Base-by-base conservation (phyloP, 1,140 invertebrate species). In the Papilio xuthus region DNA sequence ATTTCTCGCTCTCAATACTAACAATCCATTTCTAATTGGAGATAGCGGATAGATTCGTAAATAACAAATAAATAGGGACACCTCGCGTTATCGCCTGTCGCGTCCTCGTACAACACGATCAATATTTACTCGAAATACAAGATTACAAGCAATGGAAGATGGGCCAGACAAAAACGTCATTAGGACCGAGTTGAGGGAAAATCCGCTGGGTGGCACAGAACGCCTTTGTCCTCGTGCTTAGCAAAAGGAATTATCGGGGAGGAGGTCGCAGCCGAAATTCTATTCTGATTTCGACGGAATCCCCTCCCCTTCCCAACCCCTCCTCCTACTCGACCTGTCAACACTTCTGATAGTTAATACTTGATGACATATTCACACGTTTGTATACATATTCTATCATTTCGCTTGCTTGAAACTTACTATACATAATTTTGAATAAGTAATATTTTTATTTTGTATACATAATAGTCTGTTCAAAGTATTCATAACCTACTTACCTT, bases 161-260 rank as follows among this genome's bases (percentile, higher is more conserved):
- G 76, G 82, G 74, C 77, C 82, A 86, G 85, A 88, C 88, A 90
- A 89, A 90, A 90, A 88, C 85, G 82, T 88, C 87, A 90, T 90
- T 89, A 88, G 85, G 82, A 53, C 80, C 82, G 80, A 86, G 85
- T 84, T 83, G 79, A 76, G 82, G 82, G 81, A 82, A 85, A 88
- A 88, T 86, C 85, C 86, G 81, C 76, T 76, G 82, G 81, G 82
- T 80, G 81, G 78, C n/a, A 78, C 81, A 80, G 82, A 71, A 15
- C 70, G 82, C 83, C 83, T 85, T 88, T 88, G 86, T 88, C 79
- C 82, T 69, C 79, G 72, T 81, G 75, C 80, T 79, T 42, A 26
- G 82, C 81, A 84, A 88, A 86, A 84, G 86, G 86, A 88, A 89
- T 89, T 89, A 89, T 88, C 86, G 82, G 85, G 74, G 60, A 74